Percentiles rank a stretch among this genome's conserved stretches.
These are phyloP conservation scores for Tinea semifulvella DNA, from an alignment of 2,888 invertebrate genomes.

Conservation along the genomic window DNA sequence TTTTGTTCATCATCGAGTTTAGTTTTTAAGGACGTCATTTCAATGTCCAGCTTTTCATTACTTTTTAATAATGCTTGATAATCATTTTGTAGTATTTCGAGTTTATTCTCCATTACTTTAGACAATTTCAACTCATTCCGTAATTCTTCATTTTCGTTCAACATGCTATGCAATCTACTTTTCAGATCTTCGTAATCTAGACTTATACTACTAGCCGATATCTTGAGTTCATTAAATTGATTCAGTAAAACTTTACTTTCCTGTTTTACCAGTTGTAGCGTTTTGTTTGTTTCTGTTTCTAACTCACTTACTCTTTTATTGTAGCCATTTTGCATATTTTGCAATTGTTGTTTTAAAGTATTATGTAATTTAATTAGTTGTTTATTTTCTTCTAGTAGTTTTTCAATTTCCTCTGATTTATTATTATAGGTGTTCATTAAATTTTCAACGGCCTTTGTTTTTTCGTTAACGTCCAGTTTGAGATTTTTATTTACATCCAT, in stretches of 20 bases:
- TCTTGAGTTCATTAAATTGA: slow-evolving; percentile 1
- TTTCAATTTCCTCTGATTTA: slow-evolving; percentile 39
- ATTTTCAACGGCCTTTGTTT: slow-evolving; percentile 35
- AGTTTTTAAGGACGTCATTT: background rate
- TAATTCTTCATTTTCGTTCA: slow-evolving; percentile 29
- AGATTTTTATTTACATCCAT: slow-evolving; percentile 31
- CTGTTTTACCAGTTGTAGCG: slow-evolving; percentile 29
- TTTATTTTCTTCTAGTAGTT: slow-evolving; percentile 33
- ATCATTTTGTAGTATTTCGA: background rate
- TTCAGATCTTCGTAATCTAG: slow-evolving; percentile 19
- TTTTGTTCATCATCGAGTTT: background rate
- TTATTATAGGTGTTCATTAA: slow-evolving; percentile 31
- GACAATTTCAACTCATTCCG: slow-evolving; percentile 24
- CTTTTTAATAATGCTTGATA: background rate
- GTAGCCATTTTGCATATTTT: slow-evolving; percentile 15
- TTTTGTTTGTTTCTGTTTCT: slow-evolving; percentile 26
- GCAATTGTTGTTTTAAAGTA: slow-evolving; percentile 28
- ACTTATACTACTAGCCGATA: slow-evolving; percentile 23
- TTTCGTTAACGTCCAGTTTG: slow-evolving; percentile 30
- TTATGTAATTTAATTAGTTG: slow-evolving; percentile 30
- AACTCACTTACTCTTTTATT: slow-evolving; percentile 18
- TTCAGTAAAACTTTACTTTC: slow-evolving; percentile 31
- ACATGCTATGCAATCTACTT: slow-evolving; percentile 28
- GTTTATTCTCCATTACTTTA: background rate
- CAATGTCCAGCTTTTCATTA: background rate